Evolutionary conservation across 1,140 invertebrate genomes (phyloP).

Genomic region (Subanguina moxae): DNA sequence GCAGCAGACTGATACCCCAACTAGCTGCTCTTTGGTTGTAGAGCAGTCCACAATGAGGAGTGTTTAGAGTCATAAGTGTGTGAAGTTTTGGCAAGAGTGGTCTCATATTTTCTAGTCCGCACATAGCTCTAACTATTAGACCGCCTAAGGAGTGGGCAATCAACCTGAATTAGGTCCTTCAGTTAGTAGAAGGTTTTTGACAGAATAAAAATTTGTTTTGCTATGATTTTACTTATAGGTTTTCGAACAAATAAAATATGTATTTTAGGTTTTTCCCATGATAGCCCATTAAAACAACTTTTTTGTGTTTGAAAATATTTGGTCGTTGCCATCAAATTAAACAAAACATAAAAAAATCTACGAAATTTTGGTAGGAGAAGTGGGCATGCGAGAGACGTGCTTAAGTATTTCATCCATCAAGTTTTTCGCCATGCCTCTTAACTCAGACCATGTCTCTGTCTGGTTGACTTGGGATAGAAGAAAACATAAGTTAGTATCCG

Average conservation of each 20-base stretch:
- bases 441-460: slow-evolving; percentile 35
- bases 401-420: slow-evolving; percentile 31
- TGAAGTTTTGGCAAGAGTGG: slow-evolving; percentile 21
- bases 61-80: slow-evolving; percentile 31
- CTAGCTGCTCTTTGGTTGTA: slow-evolving; percentile 33
- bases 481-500: slow-evolving; percentile 31
- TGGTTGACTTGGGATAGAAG: slow-evolving; percentile 38
- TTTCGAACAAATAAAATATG: no score
- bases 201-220: no score
- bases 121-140: slow-evolving; percentile 31
- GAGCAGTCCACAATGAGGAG: slow-evolving; percentile 29
- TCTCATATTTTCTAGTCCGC: slow-evolving; percentile 10
- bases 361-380: slow-evolving; percentile 5
- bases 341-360: no score
- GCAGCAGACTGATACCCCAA: slow-evolving; percentile 26
- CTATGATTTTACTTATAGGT: no score
- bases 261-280: no score
- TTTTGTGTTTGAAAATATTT: no score
- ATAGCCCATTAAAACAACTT: no score
- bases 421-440: slow-evolving; percentile 29
- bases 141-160: slow-evolving; percentile 34
- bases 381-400: slow-evolving; percentile 22
- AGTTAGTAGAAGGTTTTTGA: slow-evolving; percentile 8
- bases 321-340: no score
- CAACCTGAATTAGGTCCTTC: slow-evolving; percentile 25